A percentile compares a stretch with the other conserved stretches of the same genome.
phyloP scores from a whole-genome alignment of 2,888 invertebrate genomes.

The Lithophane semibrunnea region DNA sequence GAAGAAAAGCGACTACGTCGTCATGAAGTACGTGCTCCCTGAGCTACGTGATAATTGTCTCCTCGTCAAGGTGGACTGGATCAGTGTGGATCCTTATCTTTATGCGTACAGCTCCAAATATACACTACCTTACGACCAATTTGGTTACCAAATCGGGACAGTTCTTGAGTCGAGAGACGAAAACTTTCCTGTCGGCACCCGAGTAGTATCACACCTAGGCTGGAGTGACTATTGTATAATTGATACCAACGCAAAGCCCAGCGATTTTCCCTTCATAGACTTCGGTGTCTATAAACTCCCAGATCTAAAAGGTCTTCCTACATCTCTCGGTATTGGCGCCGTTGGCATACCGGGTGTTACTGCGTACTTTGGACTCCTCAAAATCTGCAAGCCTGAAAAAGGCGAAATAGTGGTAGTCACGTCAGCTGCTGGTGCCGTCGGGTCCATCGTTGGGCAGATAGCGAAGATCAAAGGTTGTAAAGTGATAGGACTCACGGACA shows the following conservation, averaged over 20 bases:
- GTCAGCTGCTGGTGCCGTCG: constrained; percentile 94
- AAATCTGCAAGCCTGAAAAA: constrained; percentile 18
- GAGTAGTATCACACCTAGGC: constrained; percentile 24
- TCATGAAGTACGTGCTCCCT: constrained; percentile 73
- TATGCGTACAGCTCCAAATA: background rate
- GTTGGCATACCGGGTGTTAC: constrained; percentile 93
- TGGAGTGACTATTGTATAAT: constrained; percentile 29
- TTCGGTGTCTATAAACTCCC: constrained; percentile 21
- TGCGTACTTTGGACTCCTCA: constrained; percentile 90
- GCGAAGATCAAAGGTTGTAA: constrained; percentile 92
- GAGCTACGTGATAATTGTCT: background rate
- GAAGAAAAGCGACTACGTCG: constrained; percentile 83
- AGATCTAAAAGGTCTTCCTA: constrained; percentile 19
- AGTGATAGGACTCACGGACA: constrained; percentile 93
- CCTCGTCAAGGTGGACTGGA: constrained; percentile 38
- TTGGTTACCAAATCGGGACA: constrained; percentile 21
- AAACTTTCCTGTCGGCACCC: constrained; percentile 16
- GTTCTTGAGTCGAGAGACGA: constrained; percentile 22
- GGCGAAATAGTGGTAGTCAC: constrained; percentile 91
- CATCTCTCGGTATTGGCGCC: constrained; percentile 20
- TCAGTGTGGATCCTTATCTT: constrained; percentile 30
- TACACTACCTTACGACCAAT: constrained; percentile 29
- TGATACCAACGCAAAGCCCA: background rate
- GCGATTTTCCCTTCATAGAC: background rate
- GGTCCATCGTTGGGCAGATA: constrained; percentile 93